Conservation (phyloP, 2,797 vertebrate genomes). For the Hoplostethus mediterraneus region DNA sequence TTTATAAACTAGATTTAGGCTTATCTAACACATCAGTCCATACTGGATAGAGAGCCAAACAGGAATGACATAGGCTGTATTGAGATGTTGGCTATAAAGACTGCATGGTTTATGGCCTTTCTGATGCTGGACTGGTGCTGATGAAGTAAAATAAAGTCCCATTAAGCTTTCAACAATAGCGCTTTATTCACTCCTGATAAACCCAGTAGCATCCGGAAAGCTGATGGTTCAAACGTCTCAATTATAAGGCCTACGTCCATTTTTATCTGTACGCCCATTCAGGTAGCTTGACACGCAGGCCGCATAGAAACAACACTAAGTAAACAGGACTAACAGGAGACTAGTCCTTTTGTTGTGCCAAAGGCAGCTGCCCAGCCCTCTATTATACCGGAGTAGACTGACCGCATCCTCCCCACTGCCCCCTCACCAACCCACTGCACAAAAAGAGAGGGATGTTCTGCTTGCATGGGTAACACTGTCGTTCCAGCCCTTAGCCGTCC, state of each 20-base stretch:
- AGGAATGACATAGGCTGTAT: not conserved
- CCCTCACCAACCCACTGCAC: conserved; percentile 89
- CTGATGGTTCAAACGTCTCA: conserved; percentile 73
- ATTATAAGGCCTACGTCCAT: conserved; percentile 65
- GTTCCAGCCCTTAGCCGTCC: conserved; percentile 85
- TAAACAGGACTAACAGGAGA: conserved; percentile 91
- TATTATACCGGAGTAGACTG: conserved; percentile 90
- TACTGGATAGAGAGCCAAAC: not conserved
- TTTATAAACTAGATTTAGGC: not conserved
- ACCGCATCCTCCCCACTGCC: conserved; percentile 89
- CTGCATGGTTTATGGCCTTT: not conserved
- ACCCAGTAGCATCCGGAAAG: conserved; percentile 20
- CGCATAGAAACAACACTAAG: conserved; percentile 89
- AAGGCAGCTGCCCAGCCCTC: conserved; percentile 91
- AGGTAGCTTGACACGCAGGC: conserved; percentile 85
- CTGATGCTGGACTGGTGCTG: not conserved
- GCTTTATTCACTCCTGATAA: conserved; percentile 36
- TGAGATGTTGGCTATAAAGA: not conserved
- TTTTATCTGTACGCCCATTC: conserved; percentile 81
- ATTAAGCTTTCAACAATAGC: conserved; percentile 17
- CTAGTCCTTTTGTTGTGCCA: conserved; percentile 89
- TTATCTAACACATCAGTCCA: too few species aligned
- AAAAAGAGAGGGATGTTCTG: conserved; percentile 92
- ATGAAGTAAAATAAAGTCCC: conserved; percentile 24
- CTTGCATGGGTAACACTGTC: conserved; percentile 86